phyloP scores from a whole-genome alignment of 2,888 invertebrate genomes.

The Erebia ligea region DNA sequence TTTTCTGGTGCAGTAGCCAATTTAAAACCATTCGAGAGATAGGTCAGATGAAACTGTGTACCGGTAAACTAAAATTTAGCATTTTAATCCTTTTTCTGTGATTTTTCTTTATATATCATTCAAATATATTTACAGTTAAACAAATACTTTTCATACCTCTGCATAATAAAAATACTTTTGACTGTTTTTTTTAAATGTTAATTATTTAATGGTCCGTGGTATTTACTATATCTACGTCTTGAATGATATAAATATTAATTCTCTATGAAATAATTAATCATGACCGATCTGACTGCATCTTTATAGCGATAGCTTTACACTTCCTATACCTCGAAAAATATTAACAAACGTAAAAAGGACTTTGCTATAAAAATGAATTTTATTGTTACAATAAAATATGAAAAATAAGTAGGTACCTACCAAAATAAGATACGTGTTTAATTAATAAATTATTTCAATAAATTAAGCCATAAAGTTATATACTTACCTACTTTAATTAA shows the following conservation, averaged over 20 bases:
- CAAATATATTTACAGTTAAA: too few relatives aligned
- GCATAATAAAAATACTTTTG: too few relatives aligned
- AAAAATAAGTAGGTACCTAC: slow-evolving; percentile 15
- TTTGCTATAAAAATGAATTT: not conserved
- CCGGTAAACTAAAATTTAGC: too few relatives aligned
- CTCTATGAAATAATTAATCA: not conserved
- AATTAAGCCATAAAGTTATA: slow-evolving; percentile 7
- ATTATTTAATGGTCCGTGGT: too few relatives aligned
- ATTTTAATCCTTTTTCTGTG: too few relatives aligned
- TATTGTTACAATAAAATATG: not conserved
- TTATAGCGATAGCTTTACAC: not conserved
- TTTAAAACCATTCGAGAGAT: too few relatives aligned
- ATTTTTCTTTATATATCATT: too few relatives aligned
- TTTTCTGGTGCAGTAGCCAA: too few relatives aligned
- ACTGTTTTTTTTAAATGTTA: too few relatives aligned
- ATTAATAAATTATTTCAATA: slow-evolving; percentile 1
- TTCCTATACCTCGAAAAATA: not conserved
- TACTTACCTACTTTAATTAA: not conserved
- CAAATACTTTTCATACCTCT: too few relatives aligned
- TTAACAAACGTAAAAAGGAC: not conserved
- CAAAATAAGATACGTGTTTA: not conserved
- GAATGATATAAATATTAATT: not conserved
- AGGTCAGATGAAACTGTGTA: too few relatives aligned
- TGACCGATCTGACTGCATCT: not conserved
- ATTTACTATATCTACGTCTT: too few relatives aligned